Base-by-base conservation (phyloP, 2,888 invertebrate species). In the Athalia cordata region DNA sequence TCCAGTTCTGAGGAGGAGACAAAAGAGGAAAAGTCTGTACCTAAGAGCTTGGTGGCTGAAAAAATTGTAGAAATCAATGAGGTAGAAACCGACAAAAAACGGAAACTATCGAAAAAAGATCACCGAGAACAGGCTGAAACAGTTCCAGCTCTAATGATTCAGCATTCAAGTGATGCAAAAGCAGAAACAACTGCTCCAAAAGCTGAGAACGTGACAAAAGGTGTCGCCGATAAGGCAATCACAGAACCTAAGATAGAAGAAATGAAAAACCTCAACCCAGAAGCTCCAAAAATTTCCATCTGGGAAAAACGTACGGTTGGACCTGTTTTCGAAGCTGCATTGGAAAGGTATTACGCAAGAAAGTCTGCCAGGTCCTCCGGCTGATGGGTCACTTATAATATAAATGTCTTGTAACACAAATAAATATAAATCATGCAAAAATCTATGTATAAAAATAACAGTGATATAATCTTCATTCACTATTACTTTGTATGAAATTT, bases 251-350 rank as follows among this genome's bases (percentile, higher is more conserved):
- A 62, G 77, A 81, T 61, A 78, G 85, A 81, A 81, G 81, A 77
- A 74, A 49, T 7, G 79, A 83, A 77, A 77, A 75, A 45, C 80
- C 79, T 75, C 9, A 82, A 82, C 55, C 84, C 83, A 70, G 84
- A 87, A n/a, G 91, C 91, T 85, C 91, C 91, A 8, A 95, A 94
- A 91, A 90, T 93, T 80, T 93, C 94, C 86, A 94, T 97, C 85
- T 97, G 96, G 96, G 93, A 94, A 85, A 97, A 97, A 86, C 92
- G 97, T 83, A 97, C 97, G 49, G 94, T 97, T 13, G 97, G 96
- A 6, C 93, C 92, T 72, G 92, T 93, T 3, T 96, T 95, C 89
- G 95, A 95, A 79, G 94, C 93, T 78, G 96, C 97, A 13, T 89
- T 96, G 50, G 92, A 94, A 85, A 92, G 95, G 85, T 96, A 96